These are phyloP conservation scores for Potamilus streckersoni DNA, from an alignment of 1,140 invertebrate species.

Conservation along the genomic window DNA sequence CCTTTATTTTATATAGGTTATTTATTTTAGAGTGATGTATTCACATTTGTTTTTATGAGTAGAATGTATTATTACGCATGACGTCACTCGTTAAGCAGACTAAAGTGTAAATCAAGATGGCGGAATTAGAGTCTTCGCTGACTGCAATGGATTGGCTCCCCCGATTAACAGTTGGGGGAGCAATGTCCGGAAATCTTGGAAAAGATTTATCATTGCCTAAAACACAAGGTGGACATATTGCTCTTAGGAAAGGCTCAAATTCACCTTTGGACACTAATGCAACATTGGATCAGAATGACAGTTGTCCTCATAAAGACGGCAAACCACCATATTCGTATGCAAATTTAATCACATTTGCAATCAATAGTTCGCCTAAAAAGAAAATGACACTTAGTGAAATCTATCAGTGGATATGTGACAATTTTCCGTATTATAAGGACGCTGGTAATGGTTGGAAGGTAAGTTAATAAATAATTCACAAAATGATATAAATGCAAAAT, in stretches of 20 bases:
- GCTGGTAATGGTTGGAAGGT: constrained; percentile 81
- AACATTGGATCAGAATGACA: constrained; percentile 53
- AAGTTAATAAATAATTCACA: constrained; percentile 39
- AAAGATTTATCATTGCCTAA: constrained; percentile 47
- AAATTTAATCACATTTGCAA: constrained; percentile 79
- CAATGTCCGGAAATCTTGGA: constrained; percentile 53
- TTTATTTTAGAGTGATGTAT: not conserved
- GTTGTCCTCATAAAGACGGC: constrained; percentile 64
- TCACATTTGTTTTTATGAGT: not conserved
- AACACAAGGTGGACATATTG: constrained; percentile 49
- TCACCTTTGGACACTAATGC: constrained; percentile 58
- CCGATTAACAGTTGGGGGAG: constrained; percentile 67
- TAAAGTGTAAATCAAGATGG: constrained; percentile 61
- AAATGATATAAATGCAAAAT: too few species aligned
- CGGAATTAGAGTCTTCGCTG: constrained; percentile 70
- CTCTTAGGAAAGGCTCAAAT: constrained; percentile 58
- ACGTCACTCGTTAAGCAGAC: constrained; percentile 37
- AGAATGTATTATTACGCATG: constrained; percentile 29
- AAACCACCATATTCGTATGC: constrained; percentile 78
- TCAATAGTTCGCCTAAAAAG: constrained; percentile 75
- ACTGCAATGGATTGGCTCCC: constrained; percentile 74
- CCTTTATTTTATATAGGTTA: not conserved
- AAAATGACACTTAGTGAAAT: constrained; percentile 72
- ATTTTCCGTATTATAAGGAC: constrained; percentile 75
- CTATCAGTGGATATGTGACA: constrained; percentile 71